These are phyloP conservation scores for Sepiola atlantica DNA, from an alignment of 2,888 invertebrate species.

Conservation along the genomic window DNA sequence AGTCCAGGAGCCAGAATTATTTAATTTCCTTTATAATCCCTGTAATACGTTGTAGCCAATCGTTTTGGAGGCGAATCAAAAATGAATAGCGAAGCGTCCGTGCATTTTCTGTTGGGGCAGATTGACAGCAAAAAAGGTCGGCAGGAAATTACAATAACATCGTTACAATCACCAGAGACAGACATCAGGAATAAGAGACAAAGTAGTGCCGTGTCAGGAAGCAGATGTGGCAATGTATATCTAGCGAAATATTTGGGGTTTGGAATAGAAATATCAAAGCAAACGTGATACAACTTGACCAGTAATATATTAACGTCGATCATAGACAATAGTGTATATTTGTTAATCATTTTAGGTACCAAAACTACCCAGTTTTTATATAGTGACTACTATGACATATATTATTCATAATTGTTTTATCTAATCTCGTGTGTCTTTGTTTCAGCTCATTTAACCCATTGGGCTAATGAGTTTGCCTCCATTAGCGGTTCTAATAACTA, in stretches of 20 bases:
- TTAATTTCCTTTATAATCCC: background rate
- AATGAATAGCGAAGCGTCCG: background rate
- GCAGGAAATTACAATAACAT: background rate
- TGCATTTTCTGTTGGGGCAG: background rate
- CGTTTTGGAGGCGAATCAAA: background rate
- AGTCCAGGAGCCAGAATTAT: background rate
- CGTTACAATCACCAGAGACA: background rate
- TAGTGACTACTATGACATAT: no score
- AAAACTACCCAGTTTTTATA: background rate
- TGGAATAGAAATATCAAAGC: background rate
- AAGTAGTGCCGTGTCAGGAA: background rate
- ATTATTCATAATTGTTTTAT: no score
- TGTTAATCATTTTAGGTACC: background rate
- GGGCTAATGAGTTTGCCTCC: no score
- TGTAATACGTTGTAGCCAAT: background rate
- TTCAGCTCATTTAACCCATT: background rate
- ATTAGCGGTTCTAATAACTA: no score
- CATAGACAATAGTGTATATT: background rate
- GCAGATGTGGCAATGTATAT: background rate
- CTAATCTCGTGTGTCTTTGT: background rate
- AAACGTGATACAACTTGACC: no score
- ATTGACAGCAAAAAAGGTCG: background rate
- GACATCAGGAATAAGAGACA: background rate
- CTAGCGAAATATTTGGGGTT: background rate
- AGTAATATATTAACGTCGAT: no score